These are phyloP conservation scores for Drosophila nasuta DNA, from an alignment of 1,140 invertebrate genomes.

Conservation along the genomic window DNA sequence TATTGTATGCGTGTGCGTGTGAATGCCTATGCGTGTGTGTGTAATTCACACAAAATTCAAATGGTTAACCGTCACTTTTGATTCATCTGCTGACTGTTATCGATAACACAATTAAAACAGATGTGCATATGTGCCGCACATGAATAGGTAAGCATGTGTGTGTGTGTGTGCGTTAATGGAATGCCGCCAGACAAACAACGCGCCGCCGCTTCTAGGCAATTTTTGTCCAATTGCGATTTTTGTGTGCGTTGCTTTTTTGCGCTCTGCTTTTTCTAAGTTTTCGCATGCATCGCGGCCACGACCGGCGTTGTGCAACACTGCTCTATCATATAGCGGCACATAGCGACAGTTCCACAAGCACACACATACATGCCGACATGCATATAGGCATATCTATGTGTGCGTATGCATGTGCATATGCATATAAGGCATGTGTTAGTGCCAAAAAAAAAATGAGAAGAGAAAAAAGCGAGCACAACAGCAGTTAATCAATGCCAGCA, in stretches of 20 bases:
- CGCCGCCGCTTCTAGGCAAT: conserved; percentile 7
- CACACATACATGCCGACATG: conserved; percentile 12
- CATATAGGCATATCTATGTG: conserved; percentile 5
- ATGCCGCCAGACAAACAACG: conserved; percentile 7
- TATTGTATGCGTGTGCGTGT: background rate
- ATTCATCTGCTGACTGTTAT: conserved; percentile 51
- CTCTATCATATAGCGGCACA: conserved; percentile 46
- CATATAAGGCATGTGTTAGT: conserved; percentile 48
- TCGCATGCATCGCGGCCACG: conserved; percentile 44
- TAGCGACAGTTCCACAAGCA: conserved; percentile 49
- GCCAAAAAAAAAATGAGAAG: conserved; percentile 45
- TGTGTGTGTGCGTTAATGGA: conserved; percentile 9
- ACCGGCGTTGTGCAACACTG: conserved; percentile 48
- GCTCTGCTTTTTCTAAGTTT: conserved; percentile 16
- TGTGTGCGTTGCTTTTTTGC: conserved; percentile 44
- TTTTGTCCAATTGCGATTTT: conserved; percentile 44
- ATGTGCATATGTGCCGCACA: conserved; percentile 26
- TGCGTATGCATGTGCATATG: conserved; percentile 19
- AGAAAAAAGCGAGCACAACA: conserved; percentile 4
- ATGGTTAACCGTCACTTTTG: conserved; percentile 68
- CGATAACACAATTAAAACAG: conserved; percentile 53
- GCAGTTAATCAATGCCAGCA: conserved; percentile 68
- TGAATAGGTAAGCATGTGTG: background rate
- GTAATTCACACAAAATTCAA: conserved; percentile 63
- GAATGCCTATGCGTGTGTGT: conserved; percentile 25